Percentiles rank a stretch among this genome's conserved stretches.
Evolutionary conservation across 2,113 vertebrate genomes (phyloP).

Genomic region (Casuarius casuarius): DNA sequence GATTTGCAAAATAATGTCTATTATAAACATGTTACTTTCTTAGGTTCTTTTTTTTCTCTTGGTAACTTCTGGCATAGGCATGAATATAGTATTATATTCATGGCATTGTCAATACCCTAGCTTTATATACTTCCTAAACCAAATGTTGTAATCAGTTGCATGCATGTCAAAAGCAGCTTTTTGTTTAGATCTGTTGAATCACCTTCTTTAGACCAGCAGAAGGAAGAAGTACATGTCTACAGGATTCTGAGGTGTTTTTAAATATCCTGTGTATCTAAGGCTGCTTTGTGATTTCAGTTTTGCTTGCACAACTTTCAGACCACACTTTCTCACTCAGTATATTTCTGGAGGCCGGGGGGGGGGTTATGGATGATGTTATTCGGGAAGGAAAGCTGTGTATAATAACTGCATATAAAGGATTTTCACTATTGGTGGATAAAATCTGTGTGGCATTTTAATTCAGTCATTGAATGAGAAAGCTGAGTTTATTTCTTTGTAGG

Average conservation of each 20-base stretch:
- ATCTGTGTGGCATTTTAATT: background rate
- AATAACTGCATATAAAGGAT: background rate
- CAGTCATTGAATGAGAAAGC: background rate
- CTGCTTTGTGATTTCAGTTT: background rate
- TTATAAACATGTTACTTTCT: background rate
- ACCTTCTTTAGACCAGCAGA: background rate
- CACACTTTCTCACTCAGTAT: background rate
- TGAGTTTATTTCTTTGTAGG: background rate
- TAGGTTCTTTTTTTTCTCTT: background rate
- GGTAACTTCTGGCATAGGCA: background rate
- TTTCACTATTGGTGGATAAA: background rate
- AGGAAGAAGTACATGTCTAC: background rate
- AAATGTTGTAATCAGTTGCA: background rate
- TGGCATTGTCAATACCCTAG: background rate
- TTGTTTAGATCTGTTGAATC: background rate
- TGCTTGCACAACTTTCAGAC: background rate
- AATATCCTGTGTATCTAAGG: background rate
- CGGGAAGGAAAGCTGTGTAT: background rate
- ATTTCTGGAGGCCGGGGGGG: background rate
- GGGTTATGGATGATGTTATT: background rate
- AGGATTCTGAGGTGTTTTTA: background rate
- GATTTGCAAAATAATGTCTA: background rate
- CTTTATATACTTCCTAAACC: background rate
- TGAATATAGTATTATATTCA: background rate
- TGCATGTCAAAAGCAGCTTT: background rate